These are phyloP conservation scores for Lordiphosa andalusiaca DNA, from an alignment of 2,888 invertebrate genomes.

Conservation along the genomic window DNA sequence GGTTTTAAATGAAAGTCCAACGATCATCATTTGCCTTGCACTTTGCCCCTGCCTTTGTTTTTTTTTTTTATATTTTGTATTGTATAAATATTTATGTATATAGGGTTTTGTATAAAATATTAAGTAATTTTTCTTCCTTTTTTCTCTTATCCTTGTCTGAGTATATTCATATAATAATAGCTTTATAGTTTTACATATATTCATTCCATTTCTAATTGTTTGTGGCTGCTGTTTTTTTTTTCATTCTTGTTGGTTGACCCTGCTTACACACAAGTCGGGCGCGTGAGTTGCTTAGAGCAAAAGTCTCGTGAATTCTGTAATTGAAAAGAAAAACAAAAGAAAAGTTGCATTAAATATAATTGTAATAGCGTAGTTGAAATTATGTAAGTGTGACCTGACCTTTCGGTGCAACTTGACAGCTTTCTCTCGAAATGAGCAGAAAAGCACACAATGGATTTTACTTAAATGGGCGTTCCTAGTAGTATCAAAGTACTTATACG, in stretches of 20 bases:
- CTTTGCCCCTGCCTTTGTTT: constrained; percentile 25
- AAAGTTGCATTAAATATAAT: constrained; percentile 11
- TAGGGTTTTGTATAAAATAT: constrained; percentile 46
- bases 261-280: constrained; percentile 20
- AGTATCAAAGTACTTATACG: too few relatives aligned
- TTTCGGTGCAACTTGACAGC: too few relatives aligned
- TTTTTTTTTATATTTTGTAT: constrained; percentile 13
- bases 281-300: constrained; percentile 68
- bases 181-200: constrained; percentile 41
- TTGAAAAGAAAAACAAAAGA: constrained; percentile 15
- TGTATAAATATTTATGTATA: too few relatives aligned
- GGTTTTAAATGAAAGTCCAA: constrained; percentile 5
- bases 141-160: constrained; percentile 48
- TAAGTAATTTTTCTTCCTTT: constrained; percentile 52
- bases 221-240: constrained; percentile 15
- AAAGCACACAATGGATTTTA: too few relatives aligned
- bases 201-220: constrained; percentile 14
- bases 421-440: too few relatives aligned
- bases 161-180: constrained; percentile 66
- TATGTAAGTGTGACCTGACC: too few relatives aligned
- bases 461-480: too few relatives aligned
- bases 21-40: constrained; percentile 25
- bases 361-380: not conserved
- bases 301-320: constrained; percentile 78
- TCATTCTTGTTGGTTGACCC: constrained; percentile 7